Evolutionary conservation across 2,797 vertebrate genomes (phyloP).

Genomic region (Hyperoplus immaculatus): DNA sequence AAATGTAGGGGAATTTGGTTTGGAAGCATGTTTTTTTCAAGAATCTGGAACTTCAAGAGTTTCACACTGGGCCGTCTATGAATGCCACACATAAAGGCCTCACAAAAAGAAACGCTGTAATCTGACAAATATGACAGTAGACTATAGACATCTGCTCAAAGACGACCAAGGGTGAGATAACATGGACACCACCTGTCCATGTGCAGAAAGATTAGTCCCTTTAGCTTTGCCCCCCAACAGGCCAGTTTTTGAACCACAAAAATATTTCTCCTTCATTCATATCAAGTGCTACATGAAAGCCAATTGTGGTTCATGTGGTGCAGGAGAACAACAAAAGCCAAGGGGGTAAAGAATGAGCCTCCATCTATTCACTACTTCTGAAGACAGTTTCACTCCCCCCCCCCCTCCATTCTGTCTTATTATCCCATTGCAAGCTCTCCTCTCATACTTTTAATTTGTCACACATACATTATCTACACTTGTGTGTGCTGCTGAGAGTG

Average conservation of each 20-base stretch:
- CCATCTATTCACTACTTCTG: conserved; percentile 56
- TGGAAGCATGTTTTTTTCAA: conserved; percentile 32
- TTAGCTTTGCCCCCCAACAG: conserved; percentile 4
- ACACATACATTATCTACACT: conserved; percentile 38
- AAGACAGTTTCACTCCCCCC: conserved; percentile 32
- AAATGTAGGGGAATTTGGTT: conserved; percentile 54
- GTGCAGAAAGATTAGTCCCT: conserved; percentile 2
- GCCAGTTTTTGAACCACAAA: conserved; percentile 9
- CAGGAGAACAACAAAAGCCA: conserved; percentile 57
- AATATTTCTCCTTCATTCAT: conserved; percentile 40
- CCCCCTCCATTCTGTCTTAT: conserved; percentile 45
- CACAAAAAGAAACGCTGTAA: conserved; percentile 50
- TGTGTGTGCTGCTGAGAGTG: conserved; percentile 41
- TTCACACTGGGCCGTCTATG: conserved; percentile 49
- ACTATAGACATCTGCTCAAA: conserved; percentile 38
- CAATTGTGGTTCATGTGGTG: conserved; percentile 41
- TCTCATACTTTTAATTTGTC: conserved; percentile 73
- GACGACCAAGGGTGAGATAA: conserved; percentile 46
- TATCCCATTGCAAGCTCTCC: conserved; percentile 53
- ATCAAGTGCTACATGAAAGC: conserved; percentile 21
- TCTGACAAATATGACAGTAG: conserved; percentile 65
- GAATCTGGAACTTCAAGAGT: conserved; percentile 61
- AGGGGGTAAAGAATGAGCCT: conserved; percentile 55
- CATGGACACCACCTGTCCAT: conserved; percentile 45
- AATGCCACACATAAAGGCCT: conserved; percentile 71